A percentile compares a stretch with the other conserved stretches of the same genome.
Evolutionary conservation across 2,113 vertebrate genomes (phyloP).

Genomic region (Phoxinus phoxinus): DNA sequence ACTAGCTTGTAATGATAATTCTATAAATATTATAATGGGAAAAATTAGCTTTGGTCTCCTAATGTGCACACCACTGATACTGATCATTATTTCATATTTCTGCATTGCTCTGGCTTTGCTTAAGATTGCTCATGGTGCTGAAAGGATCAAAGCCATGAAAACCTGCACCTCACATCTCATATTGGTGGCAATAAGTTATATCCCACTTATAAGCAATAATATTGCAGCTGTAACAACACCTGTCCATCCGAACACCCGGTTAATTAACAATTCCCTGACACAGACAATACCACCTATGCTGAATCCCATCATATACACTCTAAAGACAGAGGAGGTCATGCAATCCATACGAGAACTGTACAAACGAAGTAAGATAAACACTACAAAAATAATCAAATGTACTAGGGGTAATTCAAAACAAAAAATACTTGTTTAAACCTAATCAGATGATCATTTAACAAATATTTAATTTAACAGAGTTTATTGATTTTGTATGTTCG

Average conservation of each 20-base stretch:
- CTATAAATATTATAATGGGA: slow-evolving; percentile 48
- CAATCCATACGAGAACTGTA: slow-evolving; percentile 53
- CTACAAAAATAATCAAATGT: background rate
- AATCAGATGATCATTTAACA: background rate
- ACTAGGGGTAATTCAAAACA: background rate
- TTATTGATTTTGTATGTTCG: background rate
- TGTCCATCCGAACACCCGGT: too few relatives aligned
- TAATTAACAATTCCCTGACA: too few relatives aligned
- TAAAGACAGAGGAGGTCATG: slow-evolving; percentile 69
- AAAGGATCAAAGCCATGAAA: slow-evolving; percentile 47
- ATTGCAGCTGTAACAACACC: too few relatives aligned
- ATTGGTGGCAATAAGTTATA: slow-evolving; percentile 48
- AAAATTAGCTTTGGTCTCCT: background rate
- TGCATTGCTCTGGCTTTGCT: slow-evolving; percentile 51
- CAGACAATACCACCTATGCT: too few relatives aligned
- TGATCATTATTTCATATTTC: slow-evolving; percentile 54
- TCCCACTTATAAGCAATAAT: slow-evolving; percentile 51
- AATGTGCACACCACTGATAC: slow-evolving; percentile 52
- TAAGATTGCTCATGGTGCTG: slow-evolving; percentile 32
- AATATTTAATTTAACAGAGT: background rate
- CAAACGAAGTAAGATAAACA: slow-evolving; percentile 26
- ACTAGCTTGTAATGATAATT: slow-evolving; percentile 67
- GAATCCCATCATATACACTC: too few relatives aligned
- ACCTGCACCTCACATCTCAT: slow-evolving; percentile 56
- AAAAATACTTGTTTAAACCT: background rate